Evolutionary conservation across 2,888 invertebrate genomes (phyloP).

Genomic region (Stomorhina lunata): DNA sequence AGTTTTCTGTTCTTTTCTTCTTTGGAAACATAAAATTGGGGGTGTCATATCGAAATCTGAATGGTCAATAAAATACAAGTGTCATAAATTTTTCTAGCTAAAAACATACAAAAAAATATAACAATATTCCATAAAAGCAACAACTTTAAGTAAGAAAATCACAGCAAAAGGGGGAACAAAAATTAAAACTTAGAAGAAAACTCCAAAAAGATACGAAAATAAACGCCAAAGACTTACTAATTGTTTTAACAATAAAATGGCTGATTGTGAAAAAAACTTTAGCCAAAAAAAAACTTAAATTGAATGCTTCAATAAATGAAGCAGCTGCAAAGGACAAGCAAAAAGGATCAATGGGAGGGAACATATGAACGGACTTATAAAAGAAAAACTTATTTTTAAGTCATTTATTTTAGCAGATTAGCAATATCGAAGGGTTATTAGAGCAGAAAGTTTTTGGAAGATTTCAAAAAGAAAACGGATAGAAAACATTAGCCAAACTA

Average conservation of each 20-base stretch:
- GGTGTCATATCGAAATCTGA: no score
- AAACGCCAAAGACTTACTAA: conserved; percentile 42
- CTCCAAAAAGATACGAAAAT: not conserved
- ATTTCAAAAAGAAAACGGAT: not conserved
- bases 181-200: not conserved
- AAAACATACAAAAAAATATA: no score
- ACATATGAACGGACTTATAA: not conserved
- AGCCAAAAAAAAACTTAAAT: conserved; percentile 25
- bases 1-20: not conserved
- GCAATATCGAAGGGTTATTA: conserved; percentile 28
- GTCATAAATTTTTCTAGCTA: conserved; percentile 56
- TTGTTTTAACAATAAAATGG: conserved; percentile 54
- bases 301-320: not conserved
- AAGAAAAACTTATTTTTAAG: conserved; percentile 5
- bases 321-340: not conserved
- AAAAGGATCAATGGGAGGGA: not conserved
- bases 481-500: no score
- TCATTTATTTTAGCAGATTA: conserved; percentile 27
- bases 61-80: conserved; percentile 50
- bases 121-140: no score
- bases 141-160: conserved; percentile 11
- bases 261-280: conserved; percentile 47
- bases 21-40: not conserved
- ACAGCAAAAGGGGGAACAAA: not conserved
- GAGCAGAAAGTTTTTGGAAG: conserved; percentile 33